Percentiles rank a stretch among this genome's conserved stretches.
Conservation (phyloP, 1,140 invertebrate species). For the Eciton burchellii region DNA sequence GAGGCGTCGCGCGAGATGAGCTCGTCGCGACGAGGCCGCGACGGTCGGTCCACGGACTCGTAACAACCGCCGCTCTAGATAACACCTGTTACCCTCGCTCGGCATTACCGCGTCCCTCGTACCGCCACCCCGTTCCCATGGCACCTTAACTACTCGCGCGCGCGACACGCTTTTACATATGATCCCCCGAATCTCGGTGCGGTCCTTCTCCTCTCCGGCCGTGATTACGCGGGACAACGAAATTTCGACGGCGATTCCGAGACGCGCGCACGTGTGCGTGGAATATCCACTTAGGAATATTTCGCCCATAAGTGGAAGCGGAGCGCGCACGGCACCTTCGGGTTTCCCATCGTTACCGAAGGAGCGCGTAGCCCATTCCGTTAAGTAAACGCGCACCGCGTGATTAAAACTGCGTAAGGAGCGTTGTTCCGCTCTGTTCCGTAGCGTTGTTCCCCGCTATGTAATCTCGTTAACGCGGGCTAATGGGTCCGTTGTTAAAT, state of each 20-base stretch:
- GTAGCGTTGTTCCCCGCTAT: not conserved
- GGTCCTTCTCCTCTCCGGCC: slow-evolving; percentile 5
- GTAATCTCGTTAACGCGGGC: slow-evolving; percentile 18
- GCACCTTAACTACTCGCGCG: slow-evolving; percentile 67
- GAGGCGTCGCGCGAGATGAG: slow-evolving; percentile 73
- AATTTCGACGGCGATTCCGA: slow-evolving; percentile 57
- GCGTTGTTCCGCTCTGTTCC: not conserved
- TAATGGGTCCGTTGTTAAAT: not conserved
- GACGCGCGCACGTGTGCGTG: slow-evolving; percentile 52
- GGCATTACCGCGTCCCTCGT: slow-evolving; percentile 63
- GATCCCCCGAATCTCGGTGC: slow-evolving; percentile 28
- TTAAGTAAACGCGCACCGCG: slow-evolving; percentile 26
- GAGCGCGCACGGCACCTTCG: not conserved
- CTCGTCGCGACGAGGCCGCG: too few relatives aligned
- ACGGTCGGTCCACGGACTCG: slow-evolving; percentile 1
- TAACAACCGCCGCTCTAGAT: slow-evolving; percentile 75
- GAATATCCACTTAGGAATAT: slow-evolving; percentile 49
- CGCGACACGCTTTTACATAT: slow-evolving; percentile 72
- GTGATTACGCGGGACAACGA: slow-evolving; percentile 44
- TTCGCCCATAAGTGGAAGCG: slow-evolving; percentile 5
- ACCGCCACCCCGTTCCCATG: slow-evolving; percentile 65
- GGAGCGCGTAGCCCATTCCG: not conserved
- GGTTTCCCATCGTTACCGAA: slow-evolving; percentile 22
- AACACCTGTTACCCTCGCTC: slow-evolving; percentile 82
- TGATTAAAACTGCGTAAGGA: slow-evolving; percentile 31